phyloP scores from a whole-genome alignment of 2,797 vertebrate species.

The Mormyrops boulengeri region DNA sequence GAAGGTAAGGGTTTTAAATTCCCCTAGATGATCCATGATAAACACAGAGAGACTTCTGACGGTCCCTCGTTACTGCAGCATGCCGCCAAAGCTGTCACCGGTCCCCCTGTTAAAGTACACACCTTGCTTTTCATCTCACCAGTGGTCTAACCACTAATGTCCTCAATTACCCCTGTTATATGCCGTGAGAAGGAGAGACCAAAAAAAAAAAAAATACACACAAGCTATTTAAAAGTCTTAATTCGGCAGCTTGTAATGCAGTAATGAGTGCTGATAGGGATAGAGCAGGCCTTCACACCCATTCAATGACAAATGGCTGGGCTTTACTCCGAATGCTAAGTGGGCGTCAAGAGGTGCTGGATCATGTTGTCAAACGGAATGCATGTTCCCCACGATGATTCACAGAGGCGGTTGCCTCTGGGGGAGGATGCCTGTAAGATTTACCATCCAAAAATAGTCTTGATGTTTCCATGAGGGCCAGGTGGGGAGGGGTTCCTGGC shows the following conservation, averaged over 20 bases:
- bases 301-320: conserved; percentile 24
- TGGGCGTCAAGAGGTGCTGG: conserved; percentile 28
- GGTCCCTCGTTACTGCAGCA: conserved; percentile 59
- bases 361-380: conserved; percentile 30
- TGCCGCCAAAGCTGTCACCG: conserved; percentile 58
- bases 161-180: conserved; percentile 66
- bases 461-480: conserved; percentile 17
- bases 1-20: conserved; percentile 66
- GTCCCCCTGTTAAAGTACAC: conserved; percentile 35
- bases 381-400: conserved; percentile 22
- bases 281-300: conserved; percentile 9
- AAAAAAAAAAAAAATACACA: neutral
- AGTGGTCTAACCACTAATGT: conserved; percentile 67
- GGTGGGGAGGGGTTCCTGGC: neutral
- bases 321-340: conserved; percentile 28
- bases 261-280: conserved; percentile 24
- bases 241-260: conserved; percentile 21
- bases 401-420: conserved; percentile 16
- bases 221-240: conserved; percentile 19
- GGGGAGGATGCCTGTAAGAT: conserved; percentile 17
- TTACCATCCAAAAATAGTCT: conserved; percentile 25
- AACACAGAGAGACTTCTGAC: conserved; percentile 65
- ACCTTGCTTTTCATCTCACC: conserved; percentile 54
- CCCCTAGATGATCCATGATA: conserved; percentile 66
- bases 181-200: conserved; percentile 52